Evolutionary conservation across 2,888 invertebrate genomes (phyloP), one percentile per base, ranked within the genome.

Genomic region (Metellina segmentata): DNA sequence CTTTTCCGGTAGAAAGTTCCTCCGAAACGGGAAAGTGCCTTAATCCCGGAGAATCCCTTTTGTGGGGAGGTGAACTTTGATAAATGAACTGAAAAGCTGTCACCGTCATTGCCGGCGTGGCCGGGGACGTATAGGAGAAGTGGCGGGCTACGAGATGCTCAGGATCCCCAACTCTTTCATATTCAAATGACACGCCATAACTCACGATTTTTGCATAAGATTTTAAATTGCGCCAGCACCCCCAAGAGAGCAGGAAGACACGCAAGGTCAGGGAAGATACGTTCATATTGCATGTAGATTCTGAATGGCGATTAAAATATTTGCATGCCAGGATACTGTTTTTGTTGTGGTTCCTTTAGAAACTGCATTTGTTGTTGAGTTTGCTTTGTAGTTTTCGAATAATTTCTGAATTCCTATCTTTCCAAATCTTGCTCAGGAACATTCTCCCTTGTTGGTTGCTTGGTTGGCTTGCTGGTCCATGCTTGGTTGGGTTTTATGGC

Each of bases 71-170:
- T 81, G 87, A 82, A 82, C 90, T 91, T 91, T 91, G 91, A 91
- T 91, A 82, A 88, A 91, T 91, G 91, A 78, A 82, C 71, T 48
- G 49, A 83, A 74, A 52, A 77, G 87, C 91, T 91, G 91, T 87
- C 87, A 78, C 77, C 83, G 83, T 49, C 85, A 90, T 34, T 72
- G 85, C 53, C 11, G 9, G 85, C 72, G 51, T 19, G 79, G 70
- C 13, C n/a, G 16, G 49, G 34, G 34, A 34, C 34, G 34, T 34
- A 34, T 34, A 34, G 34, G 34, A 34, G 34, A 34, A 34, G 34
- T 34, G 34, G 34, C 34, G 34, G 34, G 34, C 34, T 34, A 34
- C 34, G 34, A 34, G 34, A 34, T 34, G 34, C 34, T 34, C 34
- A 34, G 34, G 20, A 69, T 53, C 53, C n/a, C 71, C 34, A 61